These are phyloP conservation scores for Saxidomus purpurata DNA, from an alignment of 1,140 invertebrate species.

Conservation along the genomic window DNA sequence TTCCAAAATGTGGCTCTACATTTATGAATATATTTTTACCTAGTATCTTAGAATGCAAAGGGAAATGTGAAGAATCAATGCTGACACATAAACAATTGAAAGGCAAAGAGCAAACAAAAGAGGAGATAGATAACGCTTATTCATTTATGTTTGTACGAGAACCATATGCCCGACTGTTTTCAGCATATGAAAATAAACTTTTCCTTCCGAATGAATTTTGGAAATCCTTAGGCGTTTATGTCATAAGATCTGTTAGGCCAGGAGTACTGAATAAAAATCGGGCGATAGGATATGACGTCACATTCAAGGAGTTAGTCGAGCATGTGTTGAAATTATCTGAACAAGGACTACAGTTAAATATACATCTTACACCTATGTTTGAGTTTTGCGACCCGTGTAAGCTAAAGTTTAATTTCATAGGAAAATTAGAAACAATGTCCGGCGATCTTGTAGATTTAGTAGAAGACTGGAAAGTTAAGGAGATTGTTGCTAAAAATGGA, in stretches of 20 bases:
- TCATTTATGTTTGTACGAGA: no score
- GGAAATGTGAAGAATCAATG: no score
- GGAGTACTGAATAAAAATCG: not conserved
- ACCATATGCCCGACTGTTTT: no score
- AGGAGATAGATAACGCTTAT: not conserved
- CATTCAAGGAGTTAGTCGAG: not conserved
- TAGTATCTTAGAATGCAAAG: no score
- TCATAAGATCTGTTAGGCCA: not conserved
- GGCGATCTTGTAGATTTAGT: constrained; percentile 3
- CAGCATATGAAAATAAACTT: no score
- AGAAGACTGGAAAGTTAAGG: not conserved
- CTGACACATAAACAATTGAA: not conserved
- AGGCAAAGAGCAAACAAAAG: not conserved
- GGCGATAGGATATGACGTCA: not conserved
- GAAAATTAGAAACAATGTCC: not conserved
- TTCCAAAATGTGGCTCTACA: no score
- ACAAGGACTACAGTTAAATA: not conserved
- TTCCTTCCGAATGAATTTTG: no score
- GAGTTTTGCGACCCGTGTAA: not conserved
- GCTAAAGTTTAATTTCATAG: not conserved
- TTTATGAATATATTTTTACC: not conserved
- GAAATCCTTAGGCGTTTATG: not conserved
- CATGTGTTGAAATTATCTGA: not conserved
- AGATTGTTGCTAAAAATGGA: not conserved
- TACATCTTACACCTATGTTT: no score